Conservation (phyloP, 2,113 vertebrate species). For the Piprites chloris region DNA sequence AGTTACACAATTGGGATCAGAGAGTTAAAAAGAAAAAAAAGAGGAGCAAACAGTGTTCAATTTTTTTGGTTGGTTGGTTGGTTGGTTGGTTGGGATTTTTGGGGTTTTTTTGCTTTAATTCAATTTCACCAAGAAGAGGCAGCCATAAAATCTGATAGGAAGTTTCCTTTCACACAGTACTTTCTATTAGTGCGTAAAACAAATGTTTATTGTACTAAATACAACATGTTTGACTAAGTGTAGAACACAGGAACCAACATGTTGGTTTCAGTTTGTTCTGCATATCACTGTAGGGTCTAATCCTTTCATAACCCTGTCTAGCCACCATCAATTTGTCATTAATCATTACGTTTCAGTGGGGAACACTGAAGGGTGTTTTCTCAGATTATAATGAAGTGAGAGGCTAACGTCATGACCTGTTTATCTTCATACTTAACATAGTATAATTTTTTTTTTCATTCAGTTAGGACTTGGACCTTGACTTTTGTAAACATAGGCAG, state of each 20-base stretch:
- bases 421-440: conserved; percentile 59
- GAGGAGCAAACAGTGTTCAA: background rate
- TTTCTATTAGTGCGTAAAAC: background rate
- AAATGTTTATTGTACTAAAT: conserved; percentile 57
- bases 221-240: conserved; percentile 30
- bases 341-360: conserved; percentile 56
- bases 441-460: conserved; percentile 28
- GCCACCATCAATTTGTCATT: conserved; percentile 38
- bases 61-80: background rate
- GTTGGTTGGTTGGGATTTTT: background rate
- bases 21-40: background rate
- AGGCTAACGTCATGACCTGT: conserved; percentile 34
- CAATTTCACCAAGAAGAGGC: background rate
- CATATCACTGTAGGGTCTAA: conserved; percentile 46
- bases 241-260: conserved; percentile 48
- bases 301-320: conserved; percentile 50
- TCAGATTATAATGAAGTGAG: conserved; percentile 48
- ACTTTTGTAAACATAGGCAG: conserved; percentile 48
- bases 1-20: background rate
- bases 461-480: conserved; percentile 1
- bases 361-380: conserved; percentile 57
- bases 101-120: background rate
- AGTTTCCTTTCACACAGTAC: background rate
- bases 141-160: background rate
- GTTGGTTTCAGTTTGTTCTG: conserved; percentile 54